Base-by-base conservation (phyloP, 2,888 invertebrate genomes). In the Ditylenchus weischeri region DNA sequence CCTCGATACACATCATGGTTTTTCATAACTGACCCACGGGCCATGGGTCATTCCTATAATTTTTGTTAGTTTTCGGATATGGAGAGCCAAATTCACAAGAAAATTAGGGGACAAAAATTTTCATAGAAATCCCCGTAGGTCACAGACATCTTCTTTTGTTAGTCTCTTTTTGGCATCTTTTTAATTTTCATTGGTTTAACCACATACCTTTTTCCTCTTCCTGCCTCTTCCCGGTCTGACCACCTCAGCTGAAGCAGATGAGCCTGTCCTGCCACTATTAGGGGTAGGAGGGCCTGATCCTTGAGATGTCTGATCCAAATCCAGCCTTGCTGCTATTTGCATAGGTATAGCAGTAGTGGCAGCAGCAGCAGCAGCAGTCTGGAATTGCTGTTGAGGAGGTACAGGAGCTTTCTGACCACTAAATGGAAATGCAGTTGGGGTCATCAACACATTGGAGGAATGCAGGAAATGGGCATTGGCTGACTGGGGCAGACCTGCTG, bases 131-230 rank as follows among this genome's bases (percentile, higher is more conserved):
- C n/a, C n/a, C n/a, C n/a, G n/a, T n/a, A n/a, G n/a, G n/a, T n/a
- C n/a, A n/a, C n/a, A n/a, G n/a, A n/a, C n/a, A n/a, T n/a, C n/a
- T n/a, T n/a, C n/a, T n/a, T n/a, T n/a, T n/a, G n/a, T n/a, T n/a
- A n/a, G n/a, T n/a, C n/a, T n/a, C n/a, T n/a, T n/a, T n/a, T 5
- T 29, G 29, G 5, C 29, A 29, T 29, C 29, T 29, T 29, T 29
- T 29, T 2, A 29, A 29, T 29, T 29, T 29, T 29, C 29, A 29
- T 29, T 29, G 29, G 5, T 29, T 29, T 29, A 4, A 29, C 5
- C 29, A 64, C 38, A 18, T 19, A 63, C 71, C 61, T 60, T 66
- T 61, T 72, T 73, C 43, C 73, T n/a, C 47, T 73, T 73, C 54
- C 73, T 54, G 11, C 73, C 73, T 13, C 73, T 64, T 7, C 61